A percentile compares a stretch with the other conserved stretches of the same genome.
phyloP scores from a whole-genome alignment of 2,797 vertebrate species.

The Emys orbicularis region DNA sequence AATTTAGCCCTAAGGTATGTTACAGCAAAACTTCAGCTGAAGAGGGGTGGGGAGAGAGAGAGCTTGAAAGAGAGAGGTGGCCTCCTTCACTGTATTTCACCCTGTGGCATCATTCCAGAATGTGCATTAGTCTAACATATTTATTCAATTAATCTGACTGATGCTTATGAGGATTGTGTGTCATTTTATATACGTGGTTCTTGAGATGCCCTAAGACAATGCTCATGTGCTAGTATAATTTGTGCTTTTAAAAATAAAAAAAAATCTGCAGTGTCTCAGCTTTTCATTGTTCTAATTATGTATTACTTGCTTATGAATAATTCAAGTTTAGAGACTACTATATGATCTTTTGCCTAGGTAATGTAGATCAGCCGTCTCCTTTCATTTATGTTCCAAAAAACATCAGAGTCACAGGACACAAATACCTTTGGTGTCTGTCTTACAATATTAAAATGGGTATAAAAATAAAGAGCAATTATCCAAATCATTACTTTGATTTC shows the following conservation, averaged over 20 bases:
- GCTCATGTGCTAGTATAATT: not conserved
- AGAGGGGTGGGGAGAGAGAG: not conserved
- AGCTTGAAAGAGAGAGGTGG: not conserved
- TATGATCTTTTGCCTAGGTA: not conserved
- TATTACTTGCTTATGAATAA: not conserved
- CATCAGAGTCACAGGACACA: not conserved
- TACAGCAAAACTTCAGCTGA: not conserved
- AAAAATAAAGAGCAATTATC: not conserved
- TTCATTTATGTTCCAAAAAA: not conserved
- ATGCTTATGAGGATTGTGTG: not conserved
- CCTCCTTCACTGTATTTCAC: not conserved
- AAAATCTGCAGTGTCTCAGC: not conserved
- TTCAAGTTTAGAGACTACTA: not conserved
- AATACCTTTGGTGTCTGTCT: not conserved
- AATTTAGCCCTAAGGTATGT: not conserved
- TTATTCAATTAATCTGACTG: conserved; percentile 31
- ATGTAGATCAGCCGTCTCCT: not conserved
- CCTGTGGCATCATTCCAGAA: not conserved
- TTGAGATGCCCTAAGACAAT: conserved; percentile 20
- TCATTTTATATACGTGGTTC: not conserved
- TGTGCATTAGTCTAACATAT: not conserved
- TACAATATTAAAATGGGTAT: not conserved
- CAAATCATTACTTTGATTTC: not conserved
- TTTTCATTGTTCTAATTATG: not conserved
- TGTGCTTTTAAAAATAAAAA: conserved; percentile 4